Evolutionary conservation across 1,140 invertebrate species (phyloP).

Genomic region (Ips nitidus): DNA sequence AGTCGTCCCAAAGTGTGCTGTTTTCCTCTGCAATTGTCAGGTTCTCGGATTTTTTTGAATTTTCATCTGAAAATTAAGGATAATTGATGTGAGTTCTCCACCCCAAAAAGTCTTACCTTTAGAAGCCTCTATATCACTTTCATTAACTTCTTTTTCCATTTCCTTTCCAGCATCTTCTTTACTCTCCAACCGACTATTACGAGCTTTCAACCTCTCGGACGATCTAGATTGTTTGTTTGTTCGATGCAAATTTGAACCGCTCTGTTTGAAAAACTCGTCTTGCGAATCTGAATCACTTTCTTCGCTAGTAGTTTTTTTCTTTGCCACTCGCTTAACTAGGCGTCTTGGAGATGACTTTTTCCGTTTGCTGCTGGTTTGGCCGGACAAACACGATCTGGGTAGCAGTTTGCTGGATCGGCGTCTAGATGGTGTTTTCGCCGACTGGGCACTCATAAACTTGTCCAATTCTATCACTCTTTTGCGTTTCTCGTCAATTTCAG

Average conservation of each 20-base stretch:
- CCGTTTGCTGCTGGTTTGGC: background rate
- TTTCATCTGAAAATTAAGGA: too few relatives aligned
- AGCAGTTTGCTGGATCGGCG: background rate
- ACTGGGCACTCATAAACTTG: slow-evolving; percentile 6
- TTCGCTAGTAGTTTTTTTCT: slow-evolving; percentile 1
- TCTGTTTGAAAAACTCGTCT: slow-evolving; percentile 31
- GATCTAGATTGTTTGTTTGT: background rate
- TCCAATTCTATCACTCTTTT: slow-evolving; percentile 33
- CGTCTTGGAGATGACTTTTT: background rate
- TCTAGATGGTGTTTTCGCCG: slow-evolving; percentile 4
- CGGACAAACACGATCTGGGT: background rate
- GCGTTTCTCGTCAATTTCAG: slow-evolving; percentile 17
- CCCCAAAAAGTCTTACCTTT: too few relatives aligned
- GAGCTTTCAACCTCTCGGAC: background rate
- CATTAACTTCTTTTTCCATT: too few relatives aligned
- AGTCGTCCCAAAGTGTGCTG: slow-evolving; percentile 5
- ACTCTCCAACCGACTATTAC: too few relatives aligned
- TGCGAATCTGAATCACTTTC: slow-evolving; percentile 16
- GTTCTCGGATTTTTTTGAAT: background rate
- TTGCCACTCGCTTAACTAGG: background rate
- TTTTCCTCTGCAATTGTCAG: background rate
- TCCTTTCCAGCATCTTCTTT: too few relatives aligned
- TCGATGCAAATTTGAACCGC: slow-evolving; percentile 29
- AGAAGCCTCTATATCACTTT: too few relatives aligned
- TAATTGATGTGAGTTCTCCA: too few relatives aligned